Evolutionary conservation across 2,888 invertebrate species (phyloP).

Genomic region (Saturnia japonica): DNA sequence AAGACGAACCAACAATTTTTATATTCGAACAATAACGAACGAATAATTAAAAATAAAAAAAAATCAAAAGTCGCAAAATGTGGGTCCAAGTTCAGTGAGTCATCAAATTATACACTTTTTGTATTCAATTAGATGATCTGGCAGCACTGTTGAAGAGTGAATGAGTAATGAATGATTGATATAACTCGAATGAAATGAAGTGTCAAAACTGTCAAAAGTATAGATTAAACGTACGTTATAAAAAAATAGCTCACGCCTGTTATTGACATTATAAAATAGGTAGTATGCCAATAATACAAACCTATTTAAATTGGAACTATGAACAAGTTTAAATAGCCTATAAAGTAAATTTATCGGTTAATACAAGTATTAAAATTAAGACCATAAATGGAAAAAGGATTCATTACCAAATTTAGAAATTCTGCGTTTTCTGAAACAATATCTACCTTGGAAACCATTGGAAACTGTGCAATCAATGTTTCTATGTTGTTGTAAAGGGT

Average conservation of each 20-base stretch:
- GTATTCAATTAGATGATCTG: not conserved
- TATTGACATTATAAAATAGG: no score
- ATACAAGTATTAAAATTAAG: not conserved
- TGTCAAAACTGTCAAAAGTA: not conserved
- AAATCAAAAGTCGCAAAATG: no score
- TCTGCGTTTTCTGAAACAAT: slow-evolving; percentile 32
- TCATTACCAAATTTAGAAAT: slow-evolving; percentile 19
- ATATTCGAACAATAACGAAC: no score
- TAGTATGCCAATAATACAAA: not conserved
- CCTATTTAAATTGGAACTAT: no score
- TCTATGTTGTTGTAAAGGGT: slow-evolving; percentile 1
- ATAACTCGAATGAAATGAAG: not conserved
- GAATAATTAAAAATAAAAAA: no score
- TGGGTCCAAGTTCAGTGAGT: no score
- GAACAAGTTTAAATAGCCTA: no score
- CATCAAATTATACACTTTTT: no score
- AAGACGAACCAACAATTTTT: no score
- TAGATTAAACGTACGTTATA: no score
- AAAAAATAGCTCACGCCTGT: no score
- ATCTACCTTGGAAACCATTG: slow-evolving; percentile 33
- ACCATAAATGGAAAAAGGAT: not conserved
- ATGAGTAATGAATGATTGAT: not conserved
- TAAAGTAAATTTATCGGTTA: no score
- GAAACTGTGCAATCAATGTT: slow-evolving; percentile 25
- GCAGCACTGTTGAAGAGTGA: not conserved